Percentiles rank a stretch among this genome's conserved stretches.
Conservation (phyloP, 2,113 vertebrate genomes). For the Erinaceus europaeus region DNA sequence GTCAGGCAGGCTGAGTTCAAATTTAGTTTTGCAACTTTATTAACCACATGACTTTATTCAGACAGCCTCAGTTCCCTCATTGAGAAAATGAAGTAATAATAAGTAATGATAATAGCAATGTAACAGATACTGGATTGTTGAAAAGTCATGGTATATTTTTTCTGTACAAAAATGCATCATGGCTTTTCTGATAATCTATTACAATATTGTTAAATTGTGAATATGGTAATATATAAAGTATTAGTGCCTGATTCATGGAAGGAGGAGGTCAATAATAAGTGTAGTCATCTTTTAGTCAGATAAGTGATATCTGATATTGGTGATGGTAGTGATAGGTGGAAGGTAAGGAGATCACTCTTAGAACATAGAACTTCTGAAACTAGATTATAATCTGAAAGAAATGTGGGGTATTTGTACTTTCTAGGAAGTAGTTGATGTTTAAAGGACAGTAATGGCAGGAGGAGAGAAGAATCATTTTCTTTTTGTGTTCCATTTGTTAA, state of each 20-base stretch:
- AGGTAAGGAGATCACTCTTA: neutral
- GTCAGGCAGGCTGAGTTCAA: neutral
- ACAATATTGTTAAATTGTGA: conserved; percentile 3
- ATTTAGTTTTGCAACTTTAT: conserved; percentile 31
- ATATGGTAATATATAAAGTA: conserved; percentile 19
- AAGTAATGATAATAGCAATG: too few species aligned
- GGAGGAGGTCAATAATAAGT: conserved; percentile 1
- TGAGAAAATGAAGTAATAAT: conserved; percentile 19
- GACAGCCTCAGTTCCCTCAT: neutral
- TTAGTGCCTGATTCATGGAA: neutral
- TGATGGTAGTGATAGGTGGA: neutral
- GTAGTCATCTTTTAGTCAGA: neutral
- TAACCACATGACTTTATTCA: neutral
- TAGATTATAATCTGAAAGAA: neutral
- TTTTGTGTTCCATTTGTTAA: neutral
- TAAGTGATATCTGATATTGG: neutral
- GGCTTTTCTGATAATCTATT: too few species aligned
- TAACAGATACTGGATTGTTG: too few species aligned
- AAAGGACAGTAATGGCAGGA: neutral
- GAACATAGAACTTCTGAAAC: conserved; percentile 14
- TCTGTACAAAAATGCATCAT: too few species aligned
- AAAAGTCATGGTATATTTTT: too few species aligned
- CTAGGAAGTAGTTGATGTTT: conserved; percentile 27
- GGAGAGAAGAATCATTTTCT: neutral
- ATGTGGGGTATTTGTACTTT: neutral